A percentile compares a stretch with the other conserved stretches of the same genome.
phyloP scores from a whole-genome alignment of 1,140 invertebrate species.

The Maconellicoccus hirsutus region DNA sequence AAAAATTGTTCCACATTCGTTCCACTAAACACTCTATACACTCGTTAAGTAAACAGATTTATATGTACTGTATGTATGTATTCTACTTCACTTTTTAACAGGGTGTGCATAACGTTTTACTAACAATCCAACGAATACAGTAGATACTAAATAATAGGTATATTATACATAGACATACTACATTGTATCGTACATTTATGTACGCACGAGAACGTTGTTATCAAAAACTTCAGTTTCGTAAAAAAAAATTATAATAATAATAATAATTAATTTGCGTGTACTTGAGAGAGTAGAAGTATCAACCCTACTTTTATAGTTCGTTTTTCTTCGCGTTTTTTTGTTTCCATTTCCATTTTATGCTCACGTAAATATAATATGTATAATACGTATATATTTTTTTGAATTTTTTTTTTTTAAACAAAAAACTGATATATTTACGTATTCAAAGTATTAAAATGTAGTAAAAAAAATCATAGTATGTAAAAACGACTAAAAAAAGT shows the following conservation, averaged over 20 bases:
- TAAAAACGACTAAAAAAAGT: constrained; percentile 18
- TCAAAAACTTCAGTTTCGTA: no score
- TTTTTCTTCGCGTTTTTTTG: no score
- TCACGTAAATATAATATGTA: no score
- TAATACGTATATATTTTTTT: neutral
- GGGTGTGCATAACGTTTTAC: neutral
- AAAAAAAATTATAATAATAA: no score
- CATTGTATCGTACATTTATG: no score
- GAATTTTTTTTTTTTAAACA: neutral
- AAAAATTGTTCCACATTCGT: constrained; percentile 9
- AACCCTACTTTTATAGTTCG: neutral
- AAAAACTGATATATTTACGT: constrained; percentile 20
- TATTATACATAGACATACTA: no score
- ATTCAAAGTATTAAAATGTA: constrained; percentile 19
- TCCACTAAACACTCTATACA: neutral
- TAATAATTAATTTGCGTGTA: no score
- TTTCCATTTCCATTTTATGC: no score
- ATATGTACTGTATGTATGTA: no score
- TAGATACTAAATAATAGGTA: no score
- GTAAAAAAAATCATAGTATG: neutral
- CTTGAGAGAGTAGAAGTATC: neutral
- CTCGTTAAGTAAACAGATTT: neutral
- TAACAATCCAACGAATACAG: neutral
- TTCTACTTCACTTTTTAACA: neutral
- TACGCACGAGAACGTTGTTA: no score